A percentile compares a stretch with the other conserved stretches of the same genome.
These are phyloP conservation scores for Apamea crenata DNA, from an alignment of 2,888 invertebrate species.

Conservation along the genomic window DNA sequence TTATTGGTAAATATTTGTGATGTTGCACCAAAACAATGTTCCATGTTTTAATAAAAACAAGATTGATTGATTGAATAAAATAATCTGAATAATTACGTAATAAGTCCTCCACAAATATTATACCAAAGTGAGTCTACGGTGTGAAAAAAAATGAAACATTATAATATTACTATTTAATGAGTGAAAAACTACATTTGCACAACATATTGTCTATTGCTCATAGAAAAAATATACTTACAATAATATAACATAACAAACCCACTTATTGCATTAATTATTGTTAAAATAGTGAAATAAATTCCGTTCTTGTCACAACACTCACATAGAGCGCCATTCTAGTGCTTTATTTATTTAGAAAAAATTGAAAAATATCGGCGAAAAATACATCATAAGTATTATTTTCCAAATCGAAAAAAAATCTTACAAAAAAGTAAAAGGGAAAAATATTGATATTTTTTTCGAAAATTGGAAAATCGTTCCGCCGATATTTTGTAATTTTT, in stretches of 20 bases:
- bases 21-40: not conserved
- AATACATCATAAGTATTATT: constrained; percentile 6
- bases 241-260: not conserved
- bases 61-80: not conserved
- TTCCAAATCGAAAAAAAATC: constrained; percentile 25
- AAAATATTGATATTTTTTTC: not conserved
- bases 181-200: not conserved
- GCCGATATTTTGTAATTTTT: constrained; percentile 59
- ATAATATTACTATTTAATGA: not conserved
- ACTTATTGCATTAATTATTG: not conserved
- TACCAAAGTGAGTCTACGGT: not conserved
- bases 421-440: constrained; percentile 17
- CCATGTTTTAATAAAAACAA: not conserved
- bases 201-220: not conserved
- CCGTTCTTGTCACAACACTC: constrained; percentile 45
- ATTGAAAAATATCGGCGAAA: constrained; percentile 48
- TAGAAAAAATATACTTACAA: not conserved
- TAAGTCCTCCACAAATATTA: not conserved
- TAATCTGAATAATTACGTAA: not conserved
- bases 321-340: constrained; percentile 54
- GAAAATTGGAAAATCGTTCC: constrained; percentile 7
- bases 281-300: constrained; percentile 43
- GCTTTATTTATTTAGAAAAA: constrained; percentile 54
- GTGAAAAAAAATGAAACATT: not conserved
- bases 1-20: not conserved